These are phyloP conservation scores for Eubasilissa splendida DNA, from an alignment of 2,888 invertebrate genomes.

Conservation along the genomic window DNA sequence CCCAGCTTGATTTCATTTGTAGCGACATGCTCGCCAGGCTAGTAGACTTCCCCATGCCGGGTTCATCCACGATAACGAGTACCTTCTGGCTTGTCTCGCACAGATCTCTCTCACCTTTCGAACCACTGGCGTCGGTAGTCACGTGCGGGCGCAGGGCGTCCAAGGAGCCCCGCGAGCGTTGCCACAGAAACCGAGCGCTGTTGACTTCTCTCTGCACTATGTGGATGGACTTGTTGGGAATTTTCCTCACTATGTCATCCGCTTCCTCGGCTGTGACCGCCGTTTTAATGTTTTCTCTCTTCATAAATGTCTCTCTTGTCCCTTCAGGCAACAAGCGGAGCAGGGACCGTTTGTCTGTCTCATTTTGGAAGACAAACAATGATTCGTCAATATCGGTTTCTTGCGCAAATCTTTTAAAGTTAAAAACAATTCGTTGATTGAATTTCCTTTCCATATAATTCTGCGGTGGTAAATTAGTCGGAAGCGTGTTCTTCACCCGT, in stretches of 20 bases:
- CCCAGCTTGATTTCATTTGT: background rate
- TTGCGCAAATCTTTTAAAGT: background rate
- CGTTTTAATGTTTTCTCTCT: background rate
- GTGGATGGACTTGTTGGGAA: background rate
- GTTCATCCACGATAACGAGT: background rate
- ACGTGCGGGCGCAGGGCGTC: background rate
- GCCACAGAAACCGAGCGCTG: background rate
- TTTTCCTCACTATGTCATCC: background rate
- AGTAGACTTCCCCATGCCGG: background rate
- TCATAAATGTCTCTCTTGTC: background rate
- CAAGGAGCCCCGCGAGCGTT: background rate
- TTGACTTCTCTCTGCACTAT: background rate
- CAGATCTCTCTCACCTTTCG: background rate
- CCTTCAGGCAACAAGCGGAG: background rate
- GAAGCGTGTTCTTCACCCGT: background rate
- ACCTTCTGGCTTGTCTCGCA: background rate
- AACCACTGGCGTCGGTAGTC: background rate
- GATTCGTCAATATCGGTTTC: background rate
- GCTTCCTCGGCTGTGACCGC: background rate
- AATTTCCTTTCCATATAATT: background rate
- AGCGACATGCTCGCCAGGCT: background rate
- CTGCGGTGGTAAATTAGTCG: background rate
- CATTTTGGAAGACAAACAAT: background rate
- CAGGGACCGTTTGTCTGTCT: background rate
- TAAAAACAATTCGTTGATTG: background rate